phyloP scores from a whole-genome alignment of 2,797 vertebrate genomes.

The Myotis findleyi region DNA sequence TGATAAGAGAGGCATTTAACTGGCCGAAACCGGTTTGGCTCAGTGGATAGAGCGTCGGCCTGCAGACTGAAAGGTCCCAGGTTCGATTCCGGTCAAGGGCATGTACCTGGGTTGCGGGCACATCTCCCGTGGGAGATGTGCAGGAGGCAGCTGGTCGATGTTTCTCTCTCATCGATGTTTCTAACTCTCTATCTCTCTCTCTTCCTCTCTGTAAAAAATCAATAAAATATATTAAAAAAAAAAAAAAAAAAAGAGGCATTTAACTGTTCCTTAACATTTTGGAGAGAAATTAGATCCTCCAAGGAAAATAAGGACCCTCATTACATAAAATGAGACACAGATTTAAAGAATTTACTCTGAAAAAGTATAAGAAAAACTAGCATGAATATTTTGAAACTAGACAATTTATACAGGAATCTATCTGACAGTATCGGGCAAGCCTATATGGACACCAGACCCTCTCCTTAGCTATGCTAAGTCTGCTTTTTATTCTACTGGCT shows the following conservation, averaged over 20 bases:
- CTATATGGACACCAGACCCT: background rate
- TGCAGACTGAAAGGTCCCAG: too few species aligned
- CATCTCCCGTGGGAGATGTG: too few species aligned
- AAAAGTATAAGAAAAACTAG: background rate
- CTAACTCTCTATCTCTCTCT: too few species aligned
- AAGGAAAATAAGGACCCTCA: background rate
- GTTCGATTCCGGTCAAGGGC: too few species aligned
- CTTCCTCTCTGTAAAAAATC: too few species aligned
- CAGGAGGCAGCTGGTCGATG: too few species aligned
- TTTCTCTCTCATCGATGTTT: too few species aligned
- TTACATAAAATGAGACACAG: background rate
- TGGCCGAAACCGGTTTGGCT: too few species aligned
- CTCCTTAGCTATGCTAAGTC: background rate
- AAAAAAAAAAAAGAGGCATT: too few species aligned
- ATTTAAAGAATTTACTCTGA: conserved; percentile 20
- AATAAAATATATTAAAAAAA: too few species aligned
- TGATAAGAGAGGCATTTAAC: background rate
- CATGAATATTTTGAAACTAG: background rate
- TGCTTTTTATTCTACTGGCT: background rate
- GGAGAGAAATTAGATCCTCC: background rate
- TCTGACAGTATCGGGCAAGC: background rate
- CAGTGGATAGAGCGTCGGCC: too few species aligned
- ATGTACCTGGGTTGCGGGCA: too few species aligned
- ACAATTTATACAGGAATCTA: background rate
- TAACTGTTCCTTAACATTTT: background rate